Base-by-base conservation (phyloP, 37 sponge, comb jelly and placozoan species). In the Agelas oroides region DNA sequence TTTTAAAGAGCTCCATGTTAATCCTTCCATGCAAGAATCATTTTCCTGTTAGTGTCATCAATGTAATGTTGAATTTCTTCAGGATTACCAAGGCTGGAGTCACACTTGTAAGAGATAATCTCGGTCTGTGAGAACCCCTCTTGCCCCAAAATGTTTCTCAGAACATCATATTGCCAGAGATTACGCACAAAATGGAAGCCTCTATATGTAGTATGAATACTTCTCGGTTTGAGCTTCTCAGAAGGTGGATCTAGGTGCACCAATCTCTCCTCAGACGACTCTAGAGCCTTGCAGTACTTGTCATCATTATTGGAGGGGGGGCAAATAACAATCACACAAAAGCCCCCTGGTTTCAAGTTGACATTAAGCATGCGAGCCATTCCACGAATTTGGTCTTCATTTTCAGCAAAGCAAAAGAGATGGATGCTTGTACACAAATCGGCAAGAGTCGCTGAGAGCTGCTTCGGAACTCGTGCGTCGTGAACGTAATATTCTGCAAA, bases 321-420 rank as follows among this genome's bases (percentile, higher is more conserved):
- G 27, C 63, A 61, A 61, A 61, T 27, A 27, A 11, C 27, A 27
- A 61, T 61, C 5, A 13, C 63, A 25, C 63, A 61, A 27, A 61
- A 61, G 63, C 25, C 63, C 3, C 63, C 25, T 23, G 63, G 63
- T 11, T 61, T 61, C n/a, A 61, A 23, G 27, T 61, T 61, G 25
- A 61, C 27, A 61, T 27, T 61, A 2, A 61, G n/a, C 27, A 25
- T 61, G n/a, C 63, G 63, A 25, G 63, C 63, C 63, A 61, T 61
- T 27, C 25, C n/a, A 61, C 63, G 14, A 27, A 61, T 5, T 27
- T 61, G 25, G 27, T 61, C 63, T 27, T 61, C n/a, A 61, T 61
- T 61, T 61, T 61, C 63, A 27, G 63, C 63, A 61, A 61, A 61
- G 27, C 63, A 61, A 61, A 61, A 61, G 63, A 61, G 63, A 61